A percentile compares a stretch with the other conserved stretches of the same genome.
phyloP scores from a whole-genome alignment of 2,113 vertebrate species.

The Centrocercus urophasianus region DNA sequence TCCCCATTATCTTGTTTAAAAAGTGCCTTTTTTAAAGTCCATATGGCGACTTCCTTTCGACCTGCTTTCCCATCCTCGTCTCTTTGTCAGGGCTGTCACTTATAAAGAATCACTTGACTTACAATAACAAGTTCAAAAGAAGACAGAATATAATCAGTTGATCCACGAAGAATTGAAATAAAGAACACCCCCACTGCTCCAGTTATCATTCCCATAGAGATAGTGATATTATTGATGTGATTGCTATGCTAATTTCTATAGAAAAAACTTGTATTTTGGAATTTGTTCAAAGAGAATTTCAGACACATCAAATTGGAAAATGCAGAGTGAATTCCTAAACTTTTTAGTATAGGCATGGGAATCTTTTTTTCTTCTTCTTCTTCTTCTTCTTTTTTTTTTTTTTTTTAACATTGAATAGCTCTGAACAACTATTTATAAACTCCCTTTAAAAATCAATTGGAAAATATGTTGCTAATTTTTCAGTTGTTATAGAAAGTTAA shows the following conservation, averaged over 20 bases:
- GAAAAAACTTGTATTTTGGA: slow-evolving; percentile 86
- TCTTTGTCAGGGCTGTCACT: slow-evolving; percentile 97
- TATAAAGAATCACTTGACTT: slow-evolving; percentile 99
- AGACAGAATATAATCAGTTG: slow-evolving; percentile 93
- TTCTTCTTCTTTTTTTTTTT: slow-evolving; percentile 63
- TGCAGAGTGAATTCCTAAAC: slow-evolving; percentile 85
- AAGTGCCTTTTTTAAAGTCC: slow-evolving; percentile 93
- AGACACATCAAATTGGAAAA: slow-evolving; percentile 88
- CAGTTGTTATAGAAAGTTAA: slow-evolving; percentile 19
- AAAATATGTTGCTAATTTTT: background rate
- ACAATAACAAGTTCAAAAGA: slow-evolving; percentile 98
- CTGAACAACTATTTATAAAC: slow-evolving; percentile 48
- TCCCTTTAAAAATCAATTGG: slow-evolving; percentile 24
- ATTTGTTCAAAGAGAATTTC: slow-evolving; percentile 91
- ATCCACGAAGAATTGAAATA: slow-evolving; percentile 96
- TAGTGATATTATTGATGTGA: slow-evolving; percentile 94
- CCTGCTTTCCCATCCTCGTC: slow-evolving; percentile 92
- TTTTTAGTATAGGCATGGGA: slow-evolving; percentile 85
- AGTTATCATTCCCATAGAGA: slow-evolving; percentile 95
- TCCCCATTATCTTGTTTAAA: slow-evolving; percentile 85
- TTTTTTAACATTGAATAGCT: slow-evolving; percentile 60
- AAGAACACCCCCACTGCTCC: slow-evolving; percentile 93
- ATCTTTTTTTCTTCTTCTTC: slow-evolving; percentile 76
- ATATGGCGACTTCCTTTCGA: slow-evolving; percentile 97
- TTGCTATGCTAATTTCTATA: slow-evolving; percentile 94